phyloP scores from a whole-genome alignment of 2,888 invertebrate genomes.

The Epirrhoe alternata region DNA sequence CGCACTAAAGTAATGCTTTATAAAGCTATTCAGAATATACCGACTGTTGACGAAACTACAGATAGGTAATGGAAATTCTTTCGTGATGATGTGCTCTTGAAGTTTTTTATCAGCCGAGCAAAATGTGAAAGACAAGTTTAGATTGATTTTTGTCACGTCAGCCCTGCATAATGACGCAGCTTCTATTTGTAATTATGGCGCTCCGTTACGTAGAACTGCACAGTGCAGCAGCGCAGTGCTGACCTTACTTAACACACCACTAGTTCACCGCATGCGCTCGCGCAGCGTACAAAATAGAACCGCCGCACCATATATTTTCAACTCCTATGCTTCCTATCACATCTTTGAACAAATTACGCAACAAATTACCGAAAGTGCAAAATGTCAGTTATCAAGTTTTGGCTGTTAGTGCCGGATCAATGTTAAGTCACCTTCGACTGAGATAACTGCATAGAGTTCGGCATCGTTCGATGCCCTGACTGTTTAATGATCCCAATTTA shows the following conservation, averaged over 20 bases:
- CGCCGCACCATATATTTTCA: conserved; percentile 40
- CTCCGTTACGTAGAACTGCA: conserved; percentile 58
- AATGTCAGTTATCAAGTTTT: conserved; percentile 22
- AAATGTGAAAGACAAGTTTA: not conserved
- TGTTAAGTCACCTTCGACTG: conserved; percentile 66
- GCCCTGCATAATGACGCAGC: not conserved
- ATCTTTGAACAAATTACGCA: conserved; percentile 13
- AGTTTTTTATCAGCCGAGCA: not conserved
- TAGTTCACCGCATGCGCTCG: conserved; percentile 55
- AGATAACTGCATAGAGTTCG: conserved; percentile 51
- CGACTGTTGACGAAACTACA: not conserved
- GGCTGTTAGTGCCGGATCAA: conserved; percentile 44
- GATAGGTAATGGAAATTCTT: no score
- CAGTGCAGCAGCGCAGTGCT: conserved; percentile 57
- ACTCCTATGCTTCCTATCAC: conserved; percentile 4
- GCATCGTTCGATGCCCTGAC: conserved; percentile 11
- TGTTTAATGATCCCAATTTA: conserved; percentile 22
- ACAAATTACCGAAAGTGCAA: conserved; percentile 7
- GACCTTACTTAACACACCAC: conserved; percentile 72
- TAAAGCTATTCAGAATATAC: not conserved
- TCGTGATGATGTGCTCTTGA: no score
- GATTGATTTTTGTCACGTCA: not conserved
- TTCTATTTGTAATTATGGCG: conserved; percentile 23
- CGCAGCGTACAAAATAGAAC: conserved; percentile 39
- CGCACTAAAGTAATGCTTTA: conserved; percentile 7